Percentiles rank a stretch among this genome's conserved stretches.
phyloP scores from a whole-genome alignment of 2,797 vertebrate species.

The Morus bassanus region DNA sequence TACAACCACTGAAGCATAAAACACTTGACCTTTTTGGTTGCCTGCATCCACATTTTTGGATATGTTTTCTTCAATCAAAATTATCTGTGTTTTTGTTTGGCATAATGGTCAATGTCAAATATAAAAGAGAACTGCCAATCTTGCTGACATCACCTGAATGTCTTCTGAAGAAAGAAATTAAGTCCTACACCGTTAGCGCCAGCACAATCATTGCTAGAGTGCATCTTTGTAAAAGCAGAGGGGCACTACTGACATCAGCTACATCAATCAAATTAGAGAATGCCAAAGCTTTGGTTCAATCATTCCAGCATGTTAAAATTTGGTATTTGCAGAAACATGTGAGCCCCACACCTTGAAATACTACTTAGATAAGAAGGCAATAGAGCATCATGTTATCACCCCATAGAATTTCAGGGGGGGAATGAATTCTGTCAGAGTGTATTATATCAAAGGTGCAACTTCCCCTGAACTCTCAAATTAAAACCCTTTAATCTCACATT shows the following conservation, averaged over 20 bases:
- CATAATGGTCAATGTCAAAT: neutral
- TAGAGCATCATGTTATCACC: neutral
- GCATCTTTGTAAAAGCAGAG: neutral
- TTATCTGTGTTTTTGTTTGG: neutral
- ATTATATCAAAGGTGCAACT: neutral
- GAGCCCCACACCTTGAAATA: neutral
- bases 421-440: neutral
- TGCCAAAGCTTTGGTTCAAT: neutral
- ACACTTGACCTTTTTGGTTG: neutral
- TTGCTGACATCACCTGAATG: neutral
- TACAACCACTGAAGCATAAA: neutral
- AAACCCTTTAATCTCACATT: neutral
- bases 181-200: neutral
- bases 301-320: neutral
- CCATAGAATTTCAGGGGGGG: neutral
- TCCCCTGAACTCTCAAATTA: neutral
- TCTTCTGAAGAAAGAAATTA: neutral
- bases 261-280: neutral
- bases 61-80: neutral
- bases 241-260: neutral
- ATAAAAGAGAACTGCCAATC: neutral
- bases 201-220: neutral
- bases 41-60: neutral
- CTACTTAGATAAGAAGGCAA: neutral
- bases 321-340: rapidly evolving